Conservation (phyloP, 2,888 invertebrate genomes). For the Neoitamus cyanurus region DNA sequence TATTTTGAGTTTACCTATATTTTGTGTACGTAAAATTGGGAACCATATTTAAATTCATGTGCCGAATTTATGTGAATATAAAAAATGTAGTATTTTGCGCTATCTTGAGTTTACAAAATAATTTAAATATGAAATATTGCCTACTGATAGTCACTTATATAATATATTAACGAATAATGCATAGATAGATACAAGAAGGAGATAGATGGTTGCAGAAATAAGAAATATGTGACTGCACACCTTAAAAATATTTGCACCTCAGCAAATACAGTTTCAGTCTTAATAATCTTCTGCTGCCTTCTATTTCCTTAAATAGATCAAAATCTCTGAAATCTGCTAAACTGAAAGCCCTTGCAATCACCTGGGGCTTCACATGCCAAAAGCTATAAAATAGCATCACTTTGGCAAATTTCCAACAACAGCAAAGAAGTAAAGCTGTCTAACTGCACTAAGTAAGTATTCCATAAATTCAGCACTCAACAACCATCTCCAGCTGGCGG, state of each 20-base stretch:
- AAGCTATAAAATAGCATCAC: neutral
- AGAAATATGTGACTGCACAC: too few species aligned
- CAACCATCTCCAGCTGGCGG: neutral
- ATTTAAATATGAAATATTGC: too few species aligned
- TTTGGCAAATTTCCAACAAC: neutral
- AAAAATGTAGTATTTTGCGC: too few species aligned
- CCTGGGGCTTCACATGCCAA: neutral
- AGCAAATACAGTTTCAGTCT: neutral
- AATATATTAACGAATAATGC: too few species aligned
- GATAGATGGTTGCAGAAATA: too few species aligned
- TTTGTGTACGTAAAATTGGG: too few species aligned
- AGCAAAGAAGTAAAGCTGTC: neutral
- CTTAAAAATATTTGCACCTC: neutral
- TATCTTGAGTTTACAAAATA: too few species aligned
- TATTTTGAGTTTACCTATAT: too few species aligned
- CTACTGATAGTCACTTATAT: too few species aligned
- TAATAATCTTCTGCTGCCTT: neutral
- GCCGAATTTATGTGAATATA: too few species aligned
- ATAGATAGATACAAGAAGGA: too few species aligned
- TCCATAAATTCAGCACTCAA: neutral
- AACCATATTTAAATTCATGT: too few species aligned
- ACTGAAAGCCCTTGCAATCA: neutral
- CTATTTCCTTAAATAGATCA: neutral
- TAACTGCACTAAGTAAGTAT: neutral
- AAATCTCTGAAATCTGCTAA: neutral